Evolutionary conservation across 2,113 vertebrate genomes (phyloP).

Genomic region (Riparia riparia): DNA sequence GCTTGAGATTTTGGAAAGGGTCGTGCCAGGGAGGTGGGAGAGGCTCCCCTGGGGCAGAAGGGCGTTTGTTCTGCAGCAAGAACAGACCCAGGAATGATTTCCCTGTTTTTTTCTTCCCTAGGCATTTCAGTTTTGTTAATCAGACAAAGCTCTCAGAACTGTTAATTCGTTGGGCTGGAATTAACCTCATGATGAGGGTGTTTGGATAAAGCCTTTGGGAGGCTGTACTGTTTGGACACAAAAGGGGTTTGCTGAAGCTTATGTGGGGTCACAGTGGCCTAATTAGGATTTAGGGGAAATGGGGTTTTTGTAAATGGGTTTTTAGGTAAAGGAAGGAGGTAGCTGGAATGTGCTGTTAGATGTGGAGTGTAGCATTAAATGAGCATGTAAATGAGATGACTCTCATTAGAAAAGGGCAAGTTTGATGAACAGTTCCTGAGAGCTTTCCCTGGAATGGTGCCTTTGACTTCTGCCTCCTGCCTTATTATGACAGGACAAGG

Average conservation of each 20-base stretch:
- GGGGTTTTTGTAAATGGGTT: background rate
- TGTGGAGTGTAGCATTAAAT: background rate
- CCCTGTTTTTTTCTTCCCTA: background rate
- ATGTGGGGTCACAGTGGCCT: constrained; percentile 23
- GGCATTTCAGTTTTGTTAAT: constrained; percentile 27
- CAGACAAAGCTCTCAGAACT: background rate
- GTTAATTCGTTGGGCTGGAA: background rate
- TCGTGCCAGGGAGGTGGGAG: background rate
- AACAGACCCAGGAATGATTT: constrained; percentile 28
- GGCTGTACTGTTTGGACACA: background rate
- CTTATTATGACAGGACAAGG: background rate
- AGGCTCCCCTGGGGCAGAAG: background rate
- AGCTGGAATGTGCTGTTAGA: background rate
- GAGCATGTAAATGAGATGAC: constrained; percentile 50
- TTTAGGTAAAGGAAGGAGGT: background rate
- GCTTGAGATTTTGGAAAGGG: background rate
- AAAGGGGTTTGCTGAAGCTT: constrained; percentile 12
- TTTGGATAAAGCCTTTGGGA: constrained; percentile 5
- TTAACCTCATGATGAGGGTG: constrained; percentile 14
- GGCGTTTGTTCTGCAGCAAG: background rate
- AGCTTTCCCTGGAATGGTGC: constrained; percentile 25
- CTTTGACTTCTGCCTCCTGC: constrained; percentile 11
- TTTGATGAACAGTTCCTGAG: constrained; percentile 47
- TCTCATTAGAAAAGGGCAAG: constrained; percentile 61
- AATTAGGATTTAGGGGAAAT: background rate